Evolutionary conservation across 2,888 invertebrate species (phyloP).

Genomic region (Seira ritae): DNA sequence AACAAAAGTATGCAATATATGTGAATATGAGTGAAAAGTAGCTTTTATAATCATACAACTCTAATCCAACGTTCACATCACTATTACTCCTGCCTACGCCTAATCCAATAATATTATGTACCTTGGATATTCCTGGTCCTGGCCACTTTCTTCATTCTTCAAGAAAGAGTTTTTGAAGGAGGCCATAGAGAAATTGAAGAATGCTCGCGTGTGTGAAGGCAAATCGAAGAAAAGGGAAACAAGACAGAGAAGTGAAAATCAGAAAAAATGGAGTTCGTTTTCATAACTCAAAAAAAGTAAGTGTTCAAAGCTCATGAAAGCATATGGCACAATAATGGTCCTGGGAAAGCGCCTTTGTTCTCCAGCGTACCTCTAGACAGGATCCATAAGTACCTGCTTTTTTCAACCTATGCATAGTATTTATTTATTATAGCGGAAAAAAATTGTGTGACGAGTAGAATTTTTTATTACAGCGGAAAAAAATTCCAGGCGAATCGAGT

Average conservation of each 20-base stretch:
- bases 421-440: too few relatives aligned
- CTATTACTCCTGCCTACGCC: too few relatives aligned
- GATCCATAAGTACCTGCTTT: too few relatives aligned
- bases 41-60: too few relatives aligned
- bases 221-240: background rate
- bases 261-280: background rate
- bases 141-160: too few relatives aligned
- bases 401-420: background rate
- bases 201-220: conserved; percentile 3
- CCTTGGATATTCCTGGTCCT: too few relatives aligned
- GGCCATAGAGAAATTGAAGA: conserved; percentile 1
- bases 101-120: too few relatives aligned
- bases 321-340: background rate
- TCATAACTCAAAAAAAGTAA: background rate
- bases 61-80: too few relatives aligned
- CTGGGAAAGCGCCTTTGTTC: background rate
- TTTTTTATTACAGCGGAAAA: too few relatives aligned
- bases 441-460: background rate
- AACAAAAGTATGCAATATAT: background rate
- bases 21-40: too few relatives aligned
- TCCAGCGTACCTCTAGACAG: background rate
- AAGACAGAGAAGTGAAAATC: too few relatives aligned
- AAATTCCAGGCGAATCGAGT: background rate
- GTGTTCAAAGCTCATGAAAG: background rate
- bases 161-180: background rate